A percentile compares a stretch with the other conserved stretches of the same genome.
Evolutionary conservation across 1,140 invertebrate species (phyloP).

Genomic region (Caenorhabditis remanei): DNA sequence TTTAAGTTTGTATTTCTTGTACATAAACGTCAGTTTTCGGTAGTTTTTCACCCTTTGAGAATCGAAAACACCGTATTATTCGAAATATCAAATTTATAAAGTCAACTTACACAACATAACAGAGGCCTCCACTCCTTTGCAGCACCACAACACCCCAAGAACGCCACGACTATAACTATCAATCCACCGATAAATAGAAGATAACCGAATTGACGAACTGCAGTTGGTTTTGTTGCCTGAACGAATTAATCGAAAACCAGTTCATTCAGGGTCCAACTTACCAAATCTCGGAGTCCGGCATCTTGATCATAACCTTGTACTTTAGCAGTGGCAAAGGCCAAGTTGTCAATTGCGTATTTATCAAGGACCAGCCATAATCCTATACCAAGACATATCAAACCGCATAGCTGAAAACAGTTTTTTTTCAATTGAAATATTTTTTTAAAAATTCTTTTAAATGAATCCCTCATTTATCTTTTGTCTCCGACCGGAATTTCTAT

Average conservation of each 20-base stretch:
- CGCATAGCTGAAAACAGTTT: conserved; percentile 72
- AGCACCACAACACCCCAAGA: conserved; percentile 77
- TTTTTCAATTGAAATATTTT: background rate
- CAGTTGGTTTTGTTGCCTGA: conserved; percentile 75
- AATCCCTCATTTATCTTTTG: background rate
- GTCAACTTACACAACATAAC: conserved; percentile 72
- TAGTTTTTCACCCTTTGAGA: too few species aligned
- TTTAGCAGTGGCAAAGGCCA: conserved; percentile 75
- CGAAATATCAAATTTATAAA: background rate
- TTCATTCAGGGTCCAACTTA: conserved; percentile 25
- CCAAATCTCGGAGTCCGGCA: conserved; percentile 74
- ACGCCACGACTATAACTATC: conserved; percentile 74
- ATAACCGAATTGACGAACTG: conserved; percentile 77
- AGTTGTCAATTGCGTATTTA: conserved; percentile 76
- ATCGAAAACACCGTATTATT: too few species aligned
- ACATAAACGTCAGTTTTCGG: too few species aligned
- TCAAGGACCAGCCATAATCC: conserved; percentile 76
- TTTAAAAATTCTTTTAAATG: background rate
- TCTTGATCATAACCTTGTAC: conserved; percentile 74
- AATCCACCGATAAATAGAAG: conserved; percentile 74
- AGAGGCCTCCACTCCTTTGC: conserved; percentile 77
- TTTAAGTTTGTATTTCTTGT: too few species aligned
- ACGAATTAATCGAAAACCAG: background rate
- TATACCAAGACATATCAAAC: conserved; percentile 74
- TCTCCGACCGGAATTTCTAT: background rate